Base-by-base conservation (phyloP, 2,888 invertebrate genomes). In the Apamea monoglypha region DNA sequence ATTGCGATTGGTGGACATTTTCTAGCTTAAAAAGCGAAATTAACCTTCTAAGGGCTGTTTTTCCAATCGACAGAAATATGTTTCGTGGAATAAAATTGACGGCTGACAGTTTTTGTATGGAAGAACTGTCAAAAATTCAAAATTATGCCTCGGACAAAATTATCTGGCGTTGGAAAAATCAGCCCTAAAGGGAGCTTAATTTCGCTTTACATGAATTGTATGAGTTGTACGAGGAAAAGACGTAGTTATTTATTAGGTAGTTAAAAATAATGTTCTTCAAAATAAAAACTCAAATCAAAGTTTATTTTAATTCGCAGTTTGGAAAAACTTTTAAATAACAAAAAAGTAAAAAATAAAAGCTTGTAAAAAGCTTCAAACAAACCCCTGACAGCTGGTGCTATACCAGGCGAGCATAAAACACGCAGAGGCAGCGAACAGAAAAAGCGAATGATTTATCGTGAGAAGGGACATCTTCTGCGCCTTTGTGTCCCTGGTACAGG, bases 371-470 rank as follows among this genome's bases (percentile, higher is more conserved):
- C 47, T 70, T 70, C 1, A 78, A 70, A 91, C 90, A 90, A 90
- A 89, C 90, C 77, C 89, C 90, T 91, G 91, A 91, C 93, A 92
- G 87, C 83, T 89, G 86, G 87, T 87, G 85, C 76, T 81, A 83
- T 91, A 94, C 93, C 91, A 92, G 92, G 92, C 91, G 86, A 88
- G 92, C 93, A 95, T 95, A 95, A 95, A 95, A 94, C 94, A 93
- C 93, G 92, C 91, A 92, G 92, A 93, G 94, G 91, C 92, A 85
- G 89, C 90, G 91, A 93, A 92, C 91, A 93, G 93, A 93, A 94
- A 94, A 94, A 94, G 90, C 81, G 76, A 92, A 93, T 95, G 95
- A 95, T 95, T 95, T 95, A 95, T 95, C 93, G 95, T 95, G 95
- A 93, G 95, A 95, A 94, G 93, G 90, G 94, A 94, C 95, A 95